Percentiles rank a stretch among this genome's conserved stretches.
These are phyloP conservation scores for Echeneis naucrates DNA, from an alignment of 2,797 vertebrate species.

Conservation along the genomic window DNA sequence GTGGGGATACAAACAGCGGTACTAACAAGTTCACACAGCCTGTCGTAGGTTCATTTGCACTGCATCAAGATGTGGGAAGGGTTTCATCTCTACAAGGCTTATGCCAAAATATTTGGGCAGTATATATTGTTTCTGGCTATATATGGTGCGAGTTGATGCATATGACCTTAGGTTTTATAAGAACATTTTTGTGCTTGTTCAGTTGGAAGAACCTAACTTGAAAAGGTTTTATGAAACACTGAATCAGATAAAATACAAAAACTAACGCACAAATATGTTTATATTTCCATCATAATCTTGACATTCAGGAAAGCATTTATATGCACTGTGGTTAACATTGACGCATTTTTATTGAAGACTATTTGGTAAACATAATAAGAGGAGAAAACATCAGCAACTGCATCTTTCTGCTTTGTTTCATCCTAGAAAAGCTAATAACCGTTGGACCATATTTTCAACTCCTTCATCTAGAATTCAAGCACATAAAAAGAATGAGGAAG, in stretches of 20 bases:
- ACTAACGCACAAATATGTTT: neutral
- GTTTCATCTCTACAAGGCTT: neutral
- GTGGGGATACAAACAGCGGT: conserved; percentile 25
- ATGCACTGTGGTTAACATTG: neutral
- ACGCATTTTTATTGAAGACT: neutral
- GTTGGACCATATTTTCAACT: conserved; percentile 18
- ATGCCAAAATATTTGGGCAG: neutral
- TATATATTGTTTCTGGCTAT: no score
- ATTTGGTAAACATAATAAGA: neutral
- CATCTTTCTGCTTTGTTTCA: conserved; percentile 13
- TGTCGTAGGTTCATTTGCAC: conserved; percentile 11
- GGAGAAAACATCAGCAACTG: neutral
- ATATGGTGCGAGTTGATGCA: neutral
- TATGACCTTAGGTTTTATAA: neutral
- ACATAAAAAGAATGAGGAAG: conserved; percentile 41
- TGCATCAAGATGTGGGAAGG: neutral
- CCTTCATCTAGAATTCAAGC: conserved; percentile 10
- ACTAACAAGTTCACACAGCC: conserved; percentile 51
- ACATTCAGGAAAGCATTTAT: neutral
- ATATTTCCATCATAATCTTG: neutral
- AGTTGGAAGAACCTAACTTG: neutral
- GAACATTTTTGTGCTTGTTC: neutral
- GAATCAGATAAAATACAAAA: no score
- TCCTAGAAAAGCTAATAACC: conserved; percentile 15
- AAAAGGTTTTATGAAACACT: neutral